Evolutionary conservation across 2,888 invertebrate species (phyloP).

Genomic region (Hylaea fasciaria): DNA sequence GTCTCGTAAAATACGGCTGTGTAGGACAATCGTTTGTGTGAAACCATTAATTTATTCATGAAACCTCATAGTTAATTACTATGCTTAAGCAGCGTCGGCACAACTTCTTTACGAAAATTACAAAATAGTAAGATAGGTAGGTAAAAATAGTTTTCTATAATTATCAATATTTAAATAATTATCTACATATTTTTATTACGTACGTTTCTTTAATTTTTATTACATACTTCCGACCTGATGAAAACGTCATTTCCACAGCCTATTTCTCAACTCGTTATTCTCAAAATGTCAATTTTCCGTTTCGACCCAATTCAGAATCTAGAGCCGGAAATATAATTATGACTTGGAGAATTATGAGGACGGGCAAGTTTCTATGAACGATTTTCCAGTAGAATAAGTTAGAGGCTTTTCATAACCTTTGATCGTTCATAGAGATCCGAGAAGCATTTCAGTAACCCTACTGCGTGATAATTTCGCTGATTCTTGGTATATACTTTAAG

Average conservation of each 20-base stretch:
- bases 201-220: not conserved
- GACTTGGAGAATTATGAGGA: slow-evolving; percentile 36
- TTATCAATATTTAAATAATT: too few species aligned
- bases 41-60: not conserved
- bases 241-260: not conserved
- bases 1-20: too few species aligned
- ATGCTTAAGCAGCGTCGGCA: too few species aligned
- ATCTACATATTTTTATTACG: too few species aligned
- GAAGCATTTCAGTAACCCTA: not conserved
- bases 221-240: not conserved
- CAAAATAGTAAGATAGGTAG: too few species aligned
- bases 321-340: slow-evolving; percentile 39
- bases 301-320: slow-evolving; percentile 27
- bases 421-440: slow-evolving; percentile 1
- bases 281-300: slow-evolving; percentile 30
- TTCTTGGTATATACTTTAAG: too few species aligned
- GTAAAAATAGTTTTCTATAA: too few species aligned
- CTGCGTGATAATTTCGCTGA: not conserved
- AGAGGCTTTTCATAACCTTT: slow-evolving; percentile 15
- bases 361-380: slow-evolving; percentile 21
- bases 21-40: too few species aligned
- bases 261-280: slow-evolving; percentile 18
- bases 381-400: slow-evolving; percentile 11
- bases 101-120: too few species aligned
- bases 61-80: too few species aligned